Percentiles rank a stretch among this genome's conserved stretches.
phyloP scores from a whole-genome alignment of 1,140 invertebrate species.

The Nephila pilipes region DNA sequence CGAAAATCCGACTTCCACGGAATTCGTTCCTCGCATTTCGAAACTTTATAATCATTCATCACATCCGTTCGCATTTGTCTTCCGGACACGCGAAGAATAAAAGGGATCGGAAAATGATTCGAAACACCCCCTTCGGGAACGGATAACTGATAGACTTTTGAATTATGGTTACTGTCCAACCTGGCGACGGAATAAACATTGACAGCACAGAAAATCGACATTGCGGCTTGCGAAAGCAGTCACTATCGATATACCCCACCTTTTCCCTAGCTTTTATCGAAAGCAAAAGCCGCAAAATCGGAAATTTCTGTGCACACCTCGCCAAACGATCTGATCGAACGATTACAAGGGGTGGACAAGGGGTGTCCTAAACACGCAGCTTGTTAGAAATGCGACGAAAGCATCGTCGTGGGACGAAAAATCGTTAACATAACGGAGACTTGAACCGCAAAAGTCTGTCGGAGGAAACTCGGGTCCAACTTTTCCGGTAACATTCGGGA shows the following conservation, averaged over 20 bases:
- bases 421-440: slow-evolving; percentile 63
- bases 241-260: slow-evolving; percentile 30
- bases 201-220: slow-evolving; percentile 59
- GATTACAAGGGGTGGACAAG: slow-evolving; percentile 65
- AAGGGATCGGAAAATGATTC: slow-evolving; percentile 65
- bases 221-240: background rate
- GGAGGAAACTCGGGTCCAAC: slow-evolving; percentile 57
- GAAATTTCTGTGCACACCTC: slow-evolving; percentile 74
- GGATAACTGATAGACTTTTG: slow-evolving; percentile 68
- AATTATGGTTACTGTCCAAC: slow-evolving; percentile 63
- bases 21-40: background rate
- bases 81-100: slow-evolving; percentile 25
- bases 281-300: slow-evolving; percentile 76
- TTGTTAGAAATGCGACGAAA: background rate
- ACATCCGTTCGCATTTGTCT: slow-evolving; percentile 16
- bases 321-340: slow-evolving; percentile 59
- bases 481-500: slow-evolving; percentile 72
- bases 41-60: background rate
- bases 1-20: background rate
- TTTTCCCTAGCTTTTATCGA: slow-evolving; percentile 66
- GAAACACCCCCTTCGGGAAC: slow-evolving; percentile 1
- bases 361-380: slow-evolving; percentile 30
- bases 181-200: slow-evolving; percentile 41
- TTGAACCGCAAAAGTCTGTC: slow-evolving; percentile 54
- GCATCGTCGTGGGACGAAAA: slow-evolving; percentile 47